These are phyloP conservation scores for Thrips palmi DNA, from an alignment of 1,140 invertebrate species.

Conservation along the genomic window DNA sequence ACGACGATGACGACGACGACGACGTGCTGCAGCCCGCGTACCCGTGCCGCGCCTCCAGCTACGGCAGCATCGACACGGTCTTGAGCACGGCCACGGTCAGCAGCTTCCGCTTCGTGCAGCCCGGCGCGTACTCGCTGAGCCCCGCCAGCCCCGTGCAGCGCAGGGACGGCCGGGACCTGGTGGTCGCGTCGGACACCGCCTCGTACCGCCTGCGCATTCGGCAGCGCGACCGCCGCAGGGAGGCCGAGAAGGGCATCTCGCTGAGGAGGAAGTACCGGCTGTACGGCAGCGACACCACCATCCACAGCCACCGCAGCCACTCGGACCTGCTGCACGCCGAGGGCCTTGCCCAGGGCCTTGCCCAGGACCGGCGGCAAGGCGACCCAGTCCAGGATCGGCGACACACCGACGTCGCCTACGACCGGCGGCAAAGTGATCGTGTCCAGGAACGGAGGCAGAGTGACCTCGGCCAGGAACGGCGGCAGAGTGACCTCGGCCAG, in stretches of 20 bases:
- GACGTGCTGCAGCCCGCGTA: constrained; percentile 9
- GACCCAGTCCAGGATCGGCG: constrained; percentile 2
- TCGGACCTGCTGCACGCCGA: neutral
- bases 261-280: constrained; percentile 40
- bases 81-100: constrained; percentile 47
- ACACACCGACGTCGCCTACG: constrained; percentile 4
- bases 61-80: constrained; percentile 33
- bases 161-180: constrained; percentile 24
- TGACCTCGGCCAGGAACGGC: constrained; percentile 13
- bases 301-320: constrained; percentile 14
- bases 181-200: constrained; percentile 33
- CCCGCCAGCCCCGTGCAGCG: constrained; percentile 22
- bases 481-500: constrained; percentile 7
- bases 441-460: constrained; percentile 18
- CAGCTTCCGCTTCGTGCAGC: constrained; percentile 48
- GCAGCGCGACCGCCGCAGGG: constrained; percentile 32
- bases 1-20: constrained; percentile 11
- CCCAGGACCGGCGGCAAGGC: constrained; percentile 3
- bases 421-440: constrained; percentile 13
- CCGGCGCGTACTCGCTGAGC: constrained; percentile 26
- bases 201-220: constrained; percentile 38
- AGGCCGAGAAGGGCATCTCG: constrained; percentile 34
- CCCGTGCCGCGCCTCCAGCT: constrained; percentile 22
- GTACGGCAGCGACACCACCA: constrained; percentile 27
- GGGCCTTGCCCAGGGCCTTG: neutral